Percentiles rank a stretch among this genome's conserved stretches.
Conservation (phyloP, 2,888 invertebrate species). For the Nesidiocoris tenuis region DNA sequence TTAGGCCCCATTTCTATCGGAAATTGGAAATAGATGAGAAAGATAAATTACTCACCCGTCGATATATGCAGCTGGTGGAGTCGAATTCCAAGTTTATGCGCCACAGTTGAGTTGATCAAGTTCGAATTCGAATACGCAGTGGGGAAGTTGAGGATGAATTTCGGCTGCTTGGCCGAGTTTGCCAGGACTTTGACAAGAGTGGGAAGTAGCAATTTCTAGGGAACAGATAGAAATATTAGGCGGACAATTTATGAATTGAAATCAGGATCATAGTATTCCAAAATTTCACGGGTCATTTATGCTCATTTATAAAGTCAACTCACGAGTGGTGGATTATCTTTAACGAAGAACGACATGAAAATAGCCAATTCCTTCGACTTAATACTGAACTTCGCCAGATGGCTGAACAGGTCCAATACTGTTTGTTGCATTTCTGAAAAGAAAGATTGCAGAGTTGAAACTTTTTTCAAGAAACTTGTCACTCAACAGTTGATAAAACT, state of each 20-base stretch:
- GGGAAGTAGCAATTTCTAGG: conserved; percentile 57
- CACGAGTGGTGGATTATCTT: conserved; percentile 59
- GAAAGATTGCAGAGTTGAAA: no score
- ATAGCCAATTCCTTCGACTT: conserved; percentile 60
- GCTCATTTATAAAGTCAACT: conserved; percentile 41
- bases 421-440: conserved; percentile 65
- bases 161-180: conserved; percentile 59
- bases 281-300: no score
- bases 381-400: conserved; percentile 60
- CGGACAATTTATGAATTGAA: background rate
- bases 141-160: conserved; percentile 62
- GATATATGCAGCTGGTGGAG: conserved; percentile 54
- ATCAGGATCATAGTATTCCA: conserved; percentile 2
- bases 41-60: conserved; percentile 52
- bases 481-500: background rate
- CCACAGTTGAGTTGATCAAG: conserved; percentile 44
- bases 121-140: conserved; percentile 47
- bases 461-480: background rate
- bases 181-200: conserved; percentile 59
- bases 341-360: conserved; percentile 63
- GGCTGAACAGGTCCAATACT: conserved; percentile 63
- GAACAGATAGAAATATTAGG: background rate
- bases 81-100: conserved; percentile 54
- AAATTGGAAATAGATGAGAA: background rate
- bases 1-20: background rate